Evolutionary conservation across 23 tunicate genomes (phyloP), one percentile per base, ranked within the genome.

Genomic region (Halocynthia aurantium): DNA sequence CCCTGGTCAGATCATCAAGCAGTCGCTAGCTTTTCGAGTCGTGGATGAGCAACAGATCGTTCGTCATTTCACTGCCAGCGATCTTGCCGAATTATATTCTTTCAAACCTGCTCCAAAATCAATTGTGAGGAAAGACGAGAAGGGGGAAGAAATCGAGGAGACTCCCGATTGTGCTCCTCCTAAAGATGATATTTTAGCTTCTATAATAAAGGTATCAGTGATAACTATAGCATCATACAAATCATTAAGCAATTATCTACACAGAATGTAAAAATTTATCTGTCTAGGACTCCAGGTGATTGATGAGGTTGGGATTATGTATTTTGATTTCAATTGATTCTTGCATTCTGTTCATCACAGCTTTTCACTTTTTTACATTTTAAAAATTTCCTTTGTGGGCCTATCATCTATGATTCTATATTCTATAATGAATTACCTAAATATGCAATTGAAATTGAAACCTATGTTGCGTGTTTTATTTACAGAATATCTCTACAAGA

Each of bases 1-100:
- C 66, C 88, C 84, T 22, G 64, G 88, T 7, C 95, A 89, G 78
- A 86, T 93, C 44, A 93, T 85, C 67, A 93, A 93, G 55, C 93
- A 87, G 68, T 93, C 98, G 7, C 81, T 93, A 8, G 77, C 93
- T 17, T 87, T 93, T 53, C 89, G 98, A 22, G 98, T 93, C 10
- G 93, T 93, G 8, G 98, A 93, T 72, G 98, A 93, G 75, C 98
- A 93, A 70, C 98, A 93, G 53, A 84, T 87, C 57, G 81, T 87
- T 57, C 85, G 98, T 10, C 93, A 93, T 57, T 93, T 87, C 68
- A 87, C 90, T 18, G 89, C 93, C 8, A 84, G 77, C 54, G 86
- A 87, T 21, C 67, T 87, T 40, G 82, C 91, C 11, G 98, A 93
- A 60, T 70, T 93, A 53, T 93, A 93, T 81, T 76, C 75, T 50